These are phyloP conservation scores for Trichomalopsis sarcophagae DNA, from an alignment of 1,140 invertebrate genomes.

Conservation along the genomic window DNA sequence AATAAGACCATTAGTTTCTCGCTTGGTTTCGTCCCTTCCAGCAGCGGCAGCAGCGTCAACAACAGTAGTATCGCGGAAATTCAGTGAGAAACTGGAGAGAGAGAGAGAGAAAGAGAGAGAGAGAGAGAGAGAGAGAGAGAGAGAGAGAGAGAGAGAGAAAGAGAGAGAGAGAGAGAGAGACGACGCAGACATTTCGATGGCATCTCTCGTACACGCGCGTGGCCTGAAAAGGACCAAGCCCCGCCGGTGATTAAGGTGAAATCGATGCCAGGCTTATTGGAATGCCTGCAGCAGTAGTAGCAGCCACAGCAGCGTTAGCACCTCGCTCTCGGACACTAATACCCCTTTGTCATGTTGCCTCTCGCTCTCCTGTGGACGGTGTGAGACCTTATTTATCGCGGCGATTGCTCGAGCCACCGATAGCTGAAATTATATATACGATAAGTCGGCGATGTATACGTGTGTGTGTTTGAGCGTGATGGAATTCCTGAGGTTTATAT, in stretches of 20 bases:
- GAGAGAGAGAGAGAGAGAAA: too few species aligned
- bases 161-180: not conserved
- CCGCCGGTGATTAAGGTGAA: conserved; percentile 20
- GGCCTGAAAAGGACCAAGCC: not conserved
- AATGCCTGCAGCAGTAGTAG: not conserved
- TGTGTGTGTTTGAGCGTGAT: not conserved
- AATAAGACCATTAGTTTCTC: conserved; percentile 12
- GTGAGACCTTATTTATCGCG: not conserved
- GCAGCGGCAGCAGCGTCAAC: not conserved
- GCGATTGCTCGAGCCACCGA: not conserved
- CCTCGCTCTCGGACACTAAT: not conserved
- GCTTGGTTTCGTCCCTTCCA: not conserved
- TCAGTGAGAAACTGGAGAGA: not conserved
- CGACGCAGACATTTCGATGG: conserved; percentile 13
- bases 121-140: not conserved
- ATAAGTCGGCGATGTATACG: not conserved
- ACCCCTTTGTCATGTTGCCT: conserved; percentile 17
- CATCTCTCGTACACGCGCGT: not conserved
- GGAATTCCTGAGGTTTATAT: not conserved
- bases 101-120: too few species aligned
- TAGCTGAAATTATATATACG: not conserved
- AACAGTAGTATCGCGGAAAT: not conserved
- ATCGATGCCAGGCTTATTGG: conserved; percentile 33
- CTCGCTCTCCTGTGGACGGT: not conserved
- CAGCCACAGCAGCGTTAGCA: not conserved